Evolutionary conservation across 2,113 vertebrate genomes (phyloP).

Genomic region (Papio anubis): DNA sequence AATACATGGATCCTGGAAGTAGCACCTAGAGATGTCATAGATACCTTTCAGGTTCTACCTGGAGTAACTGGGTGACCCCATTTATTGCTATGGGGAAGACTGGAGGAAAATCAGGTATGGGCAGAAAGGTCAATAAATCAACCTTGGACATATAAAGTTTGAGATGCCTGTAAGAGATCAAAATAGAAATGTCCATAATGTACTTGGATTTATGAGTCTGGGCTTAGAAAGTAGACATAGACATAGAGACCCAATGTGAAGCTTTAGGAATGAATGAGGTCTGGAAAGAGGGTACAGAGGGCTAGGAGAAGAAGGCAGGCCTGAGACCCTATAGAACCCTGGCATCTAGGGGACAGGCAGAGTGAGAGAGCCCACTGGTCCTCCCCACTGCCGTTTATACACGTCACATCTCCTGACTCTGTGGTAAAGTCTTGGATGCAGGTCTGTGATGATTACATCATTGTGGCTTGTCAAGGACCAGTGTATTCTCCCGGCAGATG

Average conservation of each 20-base stretch:
- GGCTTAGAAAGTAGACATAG: neutral
- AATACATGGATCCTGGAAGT: neutral
- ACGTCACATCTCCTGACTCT: neutral
- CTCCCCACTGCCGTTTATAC: fast-evolving
- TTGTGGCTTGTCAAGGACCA: fast-evolving
- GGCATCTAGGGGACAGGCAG: fast-evolving
- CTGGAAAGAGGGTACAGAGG: neutral
- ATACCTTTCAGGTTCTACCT: neutral
- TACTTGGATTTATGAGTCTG: neutral
- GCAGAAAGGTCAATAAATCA: neutral
- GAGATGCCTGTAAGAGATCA: neutral
- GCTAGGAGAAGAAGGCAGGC: neutral
- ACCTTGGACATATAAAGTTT: neutral
- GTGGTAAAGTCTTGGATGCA: neutral
- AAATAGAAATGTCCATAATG: fast-evolving
- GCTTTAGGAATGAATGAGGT: neutral
- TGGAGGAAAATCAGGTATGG: neutral
- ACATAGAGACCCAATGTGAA: neutral
- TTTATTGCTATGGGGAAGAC: neutral
- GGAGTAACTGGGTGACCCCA: neutral
- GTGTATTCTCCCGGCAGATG: fast-evolving
- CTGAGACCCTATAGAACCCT: neutral
- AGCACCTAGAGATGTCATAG: neutral
- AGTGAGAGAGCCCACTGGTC: too few relatives aligned
- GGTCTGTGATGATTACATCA: fast-evolving